These are phyloP conservation scores for Amphiprion clarkii DNA, from an alignment of 2,797 vertebrate species.

Conservation along the genomic window DNA sequence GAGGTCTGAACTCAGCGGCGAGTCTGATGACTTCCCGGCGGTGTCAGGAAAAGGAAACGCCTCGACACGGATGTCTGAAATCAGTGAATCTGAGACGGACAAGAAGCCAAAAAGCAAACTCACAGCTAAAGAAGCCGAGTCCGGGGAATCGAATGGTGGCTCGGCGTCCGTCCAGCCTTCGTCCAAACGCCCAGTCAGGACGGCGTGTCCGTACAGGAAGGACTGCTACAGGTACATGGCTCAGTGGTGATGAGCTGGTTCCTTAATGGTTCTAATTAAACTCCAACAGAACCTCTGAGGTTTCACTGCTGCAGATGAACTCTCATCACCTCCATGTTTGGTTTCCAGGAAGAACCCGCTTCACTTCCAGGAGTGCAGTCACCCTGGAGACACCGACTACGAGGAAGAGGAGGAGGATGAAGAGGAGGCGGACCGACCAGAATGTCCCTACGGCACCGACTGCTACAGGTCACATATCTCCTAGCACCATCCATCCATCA, in stretches of 20 bases:
- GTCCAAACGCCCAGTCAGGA: conserved; percentile 60
- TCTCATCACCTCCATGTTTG: not conserved
- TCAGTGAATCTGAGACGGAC: not conserved
- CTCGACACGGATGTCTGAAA: rapidly evolving
- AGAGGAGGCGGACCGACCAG: conserved; percentile 49
- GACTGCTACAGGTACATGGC: conserved; percentile 92
- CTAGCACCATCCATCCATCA: too few species aligned
- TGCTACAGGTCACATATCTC: conserved; percentile 83
- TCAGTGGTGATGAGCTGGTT: too few species aligned
- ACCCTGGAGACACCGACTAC: conserved; percentile 83
- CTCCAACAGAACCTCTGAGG: too few species aligned
- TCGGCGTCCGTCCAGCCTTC: not conserved
- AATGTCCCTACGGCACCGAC: conserved; percentile 83
- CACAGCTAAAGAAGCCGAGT: not conserved
- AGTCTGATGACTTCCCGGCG: not conserved
- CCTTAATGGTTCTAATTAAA: too few species aligned
- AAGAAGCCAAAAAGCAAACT: not conserved
- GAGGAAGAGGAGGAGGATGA: conserved; percentile 59
- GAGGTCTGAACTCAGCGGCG: conserved; percentile 4
- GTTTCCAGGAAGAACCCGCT: conserved; percentile 83
- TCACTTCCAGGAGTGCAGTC: conserved; percentile 85
- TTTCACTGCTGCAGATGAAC: too few species aligned
- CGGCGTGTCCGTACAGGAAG: conserved; percentile 89
- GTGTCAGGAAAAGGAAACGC: not conserved
- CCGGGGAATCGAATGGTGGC: not conserved